Base-by-base conservation (phyloP, 2,113 vertebrate genomes). In the Etheostoma cragini region DNA sequence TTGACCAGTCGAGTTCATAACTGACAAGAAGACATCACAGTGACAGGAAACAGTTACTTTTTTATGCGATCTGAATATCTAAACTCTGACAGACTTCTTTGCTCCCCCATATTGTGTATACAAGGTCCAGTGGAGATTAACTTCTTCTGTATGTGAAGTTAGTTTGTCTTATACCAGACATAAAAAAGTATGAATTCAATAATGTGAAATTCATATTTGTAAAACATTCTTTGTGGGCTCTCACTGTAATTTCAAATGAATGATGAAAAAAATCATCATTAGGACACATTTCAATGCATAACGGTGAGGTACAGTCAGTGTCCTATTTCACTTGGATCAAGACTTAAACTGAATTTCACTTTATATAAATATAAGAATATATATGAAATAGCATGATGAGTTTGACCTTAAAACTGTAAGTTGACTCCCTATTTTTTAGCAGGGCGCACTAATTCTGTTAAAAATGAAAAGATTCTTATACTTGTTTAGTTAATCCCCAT, bases 1-100 rank as follows among this genome's bases (percentile, higher is more conserved):
- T 69, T 60, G 15, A 73, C 60, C 70, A 76, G 56, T 81, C 75
- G 73, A 79, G 70, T 75, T 81, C 54, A 72, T 33, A 80, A 77
- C 77, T 64, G 73, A 62, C 52, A 61, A 47, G 69, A 74, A 60
- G 62, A 83, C 69, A 74, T 89, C 87, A 91, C 87, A 92, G 90
- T 94, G 91, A 82, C 33, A 66, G 84, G 80, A 79, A 78, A 65
- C 47, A 79, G 17, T 71, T 82, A 46, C 30, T 56, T 56, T 47
- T 74, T 65, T 53, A 63, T 57, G 50, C 63, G 63, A 76, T 80
- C 57, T 68, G 15, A 72, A 70, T 38, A 46, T 74, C n/a, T 78
- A 65, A 70, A 76, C 22, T 76, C 30, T 22, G 35, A 56, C 30
- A 70, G 61, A 67, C 22, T 26, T 71, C 77, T 78, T 90, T 84